Percentiles rank a stretch among this genome's conserved stretches.
Evolutionary conservation across 2,797 vertebrate species (phyloP).

Genomic region (Pitangus sulphuratus): DNA sequence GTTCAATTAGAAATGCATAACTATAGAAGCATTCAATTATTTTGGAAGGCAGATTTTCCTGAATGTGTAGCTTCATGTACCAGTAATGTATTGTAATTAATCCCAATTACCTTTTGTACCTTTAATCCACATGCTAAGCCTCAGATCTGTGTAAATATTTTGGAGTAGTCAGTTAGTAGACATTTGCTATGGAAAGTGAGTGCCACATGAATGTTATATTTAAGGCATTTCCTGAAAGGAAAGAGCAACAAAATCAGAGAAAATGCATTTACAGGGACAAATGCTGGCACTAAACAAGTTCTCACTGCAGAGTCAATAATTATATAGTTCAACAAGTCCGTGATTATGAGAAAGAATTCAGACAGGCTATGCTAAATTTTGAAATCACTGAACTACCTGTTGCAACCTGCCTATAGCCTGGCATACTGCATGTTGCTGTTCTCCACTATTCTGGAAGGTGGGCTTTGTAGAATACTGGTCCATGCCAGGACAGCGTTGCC

Average conservation of each 20-base stretch:
- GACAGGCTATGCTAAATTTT: neutral
- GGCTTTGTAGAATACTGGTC: neutral
- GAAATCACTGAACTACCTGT: neutral
- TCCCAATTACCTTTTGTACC: constrained; percentile 37
- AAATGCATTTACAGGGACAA: neutral
- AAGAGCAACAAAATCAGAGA: neutral
- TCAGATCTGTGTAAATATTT: constrained; percentile 31
- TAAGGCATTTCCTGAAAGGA: neutral
- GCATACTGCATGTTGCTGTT: neutral
- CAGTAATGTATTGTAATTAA: constrained; percentile 36
- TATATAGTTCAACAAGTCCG: neutral
- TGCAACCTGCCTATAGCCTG: neutral
- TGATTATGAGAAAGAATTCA: neutral
- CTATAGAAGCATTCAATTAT: constrained; percentile 48
- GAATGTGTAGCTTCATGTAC: constrained; percentile 62
- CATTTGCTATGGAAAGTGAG: neutral
- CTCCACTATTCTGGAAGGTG: neutral
- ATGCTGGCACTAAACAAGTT: neutral
- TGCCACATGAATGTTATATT: neutral
- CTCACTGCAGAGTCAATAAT: neutral
- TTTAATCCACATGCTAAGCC: constrained; percentile 24
- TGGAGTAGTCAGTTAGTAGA: constrained; percentile 9
- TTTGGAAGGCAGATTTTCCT: constrained; percentile 37
- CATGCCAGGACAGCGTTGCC: neutral
- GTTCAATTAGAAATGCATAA: constrained; percentile 50